phyloP scores from a whole-genome alignment of 2,113 vertebrate species.

The Periophthalmus modestus region DNA sequence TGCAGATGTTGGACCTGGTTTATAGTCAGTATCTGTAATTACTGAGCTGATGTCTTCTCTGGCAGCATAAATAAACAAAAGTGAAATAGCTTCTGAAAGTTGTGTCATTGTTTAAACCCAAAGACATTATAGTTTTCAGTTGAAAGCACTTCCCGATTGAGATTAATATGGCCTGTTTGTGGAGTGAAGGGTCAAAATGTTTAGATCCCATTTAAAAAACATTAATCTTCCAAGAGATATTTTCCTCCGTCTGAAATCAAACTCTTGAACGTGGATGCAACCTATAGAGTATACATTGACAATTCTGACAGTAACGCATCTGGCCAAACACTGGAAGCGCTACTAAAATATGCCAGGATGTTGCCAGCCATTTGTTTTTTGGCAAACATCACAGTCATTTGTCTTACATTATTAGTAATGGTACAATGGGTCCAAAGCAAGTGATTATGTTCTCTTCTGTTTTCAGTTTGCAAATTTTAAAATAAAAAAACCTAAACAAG shows the following conservation, averaged over 20 bases:
- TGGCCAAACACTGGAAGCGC: background rate
- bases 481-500: background rate
- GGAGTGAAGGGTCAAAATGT: background rate
- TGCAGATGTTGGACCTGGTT: background rate
- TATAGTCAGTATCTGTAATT: background rate
- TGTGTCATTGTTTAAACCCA: background rate
- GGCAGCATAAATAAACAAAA: background rate
- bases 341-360: background rate
- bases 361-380: background rate
- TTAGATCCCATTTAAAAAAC: too few relatives aligned
- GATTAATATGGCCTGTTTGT: background rate
- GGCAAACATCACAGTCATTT: background rate
- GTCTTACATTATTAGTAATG: background rate
- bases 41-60: background rate
- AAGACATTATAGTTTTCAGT: background rate
- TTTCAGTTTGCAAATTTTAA: background rate
- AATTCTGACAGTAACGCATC: background rate
- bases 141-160: background rate
- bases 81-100: background rate
- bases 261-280: too few relatives aligned
- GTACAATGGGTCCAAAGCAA: background rate
- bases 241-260: too few relatives aligned
- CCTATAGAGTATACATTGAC: background rate
- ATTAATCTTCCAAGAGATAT: too few relatives aligned
- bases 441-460: background rate